These are phyloP conservation scores for Hemitrygon akajei DNA, from an alignment of 2,797 vertebrate species.

Conservation along the genomic window DNA sequence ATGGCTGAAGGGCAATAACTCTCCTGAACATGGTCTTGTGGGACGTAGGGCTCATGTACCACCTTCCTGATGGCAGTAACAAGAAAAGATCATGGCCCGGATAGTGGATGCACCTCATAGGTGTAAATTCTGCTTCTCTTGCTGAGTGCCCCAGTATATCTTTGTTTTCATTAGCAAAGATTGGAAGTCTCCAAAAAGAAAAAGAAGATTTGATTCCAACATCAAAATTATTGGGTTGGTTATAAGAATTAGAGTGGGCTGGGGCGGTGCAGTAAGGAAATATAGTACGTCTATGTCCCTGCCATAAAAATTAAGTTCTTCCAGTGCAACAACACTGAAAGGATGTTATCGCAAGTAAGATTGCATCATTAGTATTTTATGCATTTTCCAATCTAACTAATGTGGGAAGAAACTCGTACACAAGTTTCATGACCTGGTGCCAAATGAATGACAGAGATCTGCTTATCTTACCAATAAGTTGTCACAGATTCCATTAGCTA, in stretches of 20 bases:
- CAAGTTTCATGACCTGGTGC: not conserved
- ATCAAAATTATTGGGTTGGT: not conserved
- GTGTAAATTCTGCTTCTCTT: too few species aligned
- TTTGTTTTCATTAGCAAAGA: not conserved
- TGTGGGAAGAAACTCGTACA: not conserved
- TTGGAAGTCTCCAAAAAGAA: not conserved
- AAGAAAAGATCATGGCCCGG: too few species aligned
- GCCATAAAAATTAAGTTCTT: not conserved
- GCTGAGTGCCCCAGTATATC: too few species aligned
- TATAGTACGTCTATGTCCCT: too few species aligned
- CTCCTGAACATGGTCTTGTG: too few species aligned
- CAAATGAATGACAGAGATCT: not conserved
- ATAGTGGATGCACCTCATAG: too few species aligned
- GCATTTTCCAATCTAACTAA: not conserved
- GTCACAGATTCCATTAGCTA: constrained; percentile 87
- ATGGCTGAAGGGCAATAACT: too few species aligned
- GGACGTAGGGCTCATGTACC: too few species aligned
- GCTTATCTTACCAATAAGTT: constrained; percentile 84
- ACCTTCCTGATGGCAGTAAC: too few species aligned
- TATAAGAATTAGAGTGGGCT: not conserved
- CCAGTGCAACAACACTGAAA: not conserved
- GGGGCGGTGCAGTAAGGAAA: too few species aligned
- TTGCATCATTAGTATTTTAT: not conserved
- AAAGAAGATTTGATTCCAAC: not conserved
- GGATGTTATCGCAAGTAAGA: not conserved